Percentiles rank a stretch among this genome's conserved stretches.
These are phyloP conservation scores for Cerastis leucographa DNA, from an alignment of 2,888 invertebrate genomes.

Conservation along the genomic window DNA sequence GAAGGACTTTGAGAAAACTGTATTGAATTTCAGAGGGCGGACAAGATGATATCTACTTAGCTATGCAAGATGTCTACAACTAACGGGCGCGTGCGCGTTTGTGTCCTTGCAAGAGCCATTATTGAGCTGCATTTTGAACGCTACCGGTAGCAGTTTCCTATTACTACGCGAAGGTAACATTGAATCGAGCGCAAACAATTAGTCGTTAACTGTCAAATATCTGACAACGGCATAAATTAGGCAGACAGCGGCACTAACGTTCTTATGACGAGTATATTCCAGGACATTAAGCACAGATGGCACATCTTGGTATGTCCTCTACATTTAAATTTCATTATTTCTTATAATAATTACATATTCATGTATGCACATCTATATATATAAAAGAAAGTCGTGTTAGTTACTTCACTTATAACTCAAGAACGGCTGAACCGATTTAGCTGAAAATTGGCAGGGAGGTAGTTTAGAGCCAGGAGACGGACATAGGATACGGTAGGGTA, in stretches of 20 bases:
- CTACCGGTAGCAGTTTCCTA: constrained; percentile 13
- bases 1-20: constrained; percentile 25
- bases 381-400: too few species aligned
- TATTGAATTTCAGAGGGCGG: constrained; percentile 25
- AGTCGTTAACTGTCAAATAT: constrained; percentile 52
- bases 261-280: constrained; percentile 41
- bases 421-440: too few species aligned
- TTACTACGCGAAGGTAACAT: constrained; percentile 2
- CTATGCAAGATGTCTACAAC: constrained; percentile 19
- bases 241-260: constrained; percentile 22
- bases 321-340: constrained; percentile 32
- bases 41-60: constrained; percentile 7
- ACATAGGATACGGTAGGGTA: too few species aligned
- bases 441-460: too few species aligned
- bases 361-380: constrained; percentile 19
- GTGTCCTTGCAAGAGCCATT: constrained; percentile 11
- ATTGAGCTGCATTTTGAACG: constrained; percentile 30
- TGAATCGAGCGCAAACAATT: constrained; percentile 42
- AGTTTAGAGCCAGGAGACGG: too few species aligned
- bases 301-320: constrained; percentile 5
- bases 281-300: constrained; percentile 39
- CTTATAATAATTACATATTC: constrained; percentile 41
- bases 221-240: constrained; percentile 38
- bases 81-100: constrained; percentile 29
- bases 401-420: too few species aligned